Evolutionary conservation across 2,113 vertebrate species (phyloP).

Genomic region (Hippocampus barbouri): DNA sequence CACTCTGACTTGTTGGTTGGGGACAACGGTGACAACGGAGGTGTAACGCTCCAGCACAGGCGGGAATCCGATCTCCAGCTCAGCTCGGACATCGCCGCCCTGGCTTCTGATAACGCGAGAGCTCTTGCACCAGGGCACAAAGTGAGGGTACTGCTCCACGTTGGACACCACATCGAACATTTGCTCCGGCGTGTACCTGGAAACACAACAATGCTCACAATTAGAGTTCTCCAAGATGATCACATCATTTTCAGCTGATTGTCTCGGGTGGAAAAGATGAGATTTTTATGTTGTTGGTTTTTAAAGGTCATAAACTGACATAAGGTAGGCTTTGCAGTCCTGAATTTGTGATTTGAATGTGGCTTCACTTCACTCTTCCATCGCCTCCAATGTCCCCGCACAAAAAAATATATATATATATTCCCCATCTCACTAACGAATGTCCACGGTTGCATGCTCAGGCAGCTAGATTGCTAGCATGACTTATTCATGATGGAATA

Average conservation of each 20-base stretch:
- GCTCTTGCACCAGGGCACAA: slow-evolving; percentile 78
- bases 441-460: too few relatives aligned
- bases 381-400: too few relatives aligned
- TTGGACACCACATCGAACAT: slow-evolving; percentile 72
- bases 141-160: slow-evolving; percentile 71
- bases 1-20: slow-evolving; percentile 73
- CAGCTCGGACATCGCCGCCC: slow-evolving; percentile 42
- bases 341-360: too few relatives aligned
- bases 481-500: too few relatives aligned
- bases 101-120: slow-evolving; percentile 54
- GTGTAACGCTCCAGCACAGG: slow-evolving; percentile 71
- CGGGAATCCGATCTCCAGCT: slow-evolving; percentile 75
- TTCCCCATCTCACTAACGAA: too few relatives aligned
- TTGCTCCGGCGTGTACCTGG: slow-evolving; percentile 72
- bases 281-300: too few relatives aligned
- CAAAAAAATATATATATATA: too few relatives aligned
- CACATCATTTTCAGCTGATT: neutral
- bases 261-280: too few relatives aligned
- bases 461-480: too few relatives aligned
- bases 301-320: too few relatives aligned
- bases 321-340: too few relatives aligned
- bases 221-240: neutral
- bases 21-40: slow-evolving; percentile 70
- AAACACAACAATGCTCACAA: neutral
- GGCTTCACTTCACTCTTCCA: too few relatives aligned